Evolutionary conservation across 1,140 invertebrate genomes (phyloP).

Genomic region (Camponotus pennsylvanicus): DNA sequence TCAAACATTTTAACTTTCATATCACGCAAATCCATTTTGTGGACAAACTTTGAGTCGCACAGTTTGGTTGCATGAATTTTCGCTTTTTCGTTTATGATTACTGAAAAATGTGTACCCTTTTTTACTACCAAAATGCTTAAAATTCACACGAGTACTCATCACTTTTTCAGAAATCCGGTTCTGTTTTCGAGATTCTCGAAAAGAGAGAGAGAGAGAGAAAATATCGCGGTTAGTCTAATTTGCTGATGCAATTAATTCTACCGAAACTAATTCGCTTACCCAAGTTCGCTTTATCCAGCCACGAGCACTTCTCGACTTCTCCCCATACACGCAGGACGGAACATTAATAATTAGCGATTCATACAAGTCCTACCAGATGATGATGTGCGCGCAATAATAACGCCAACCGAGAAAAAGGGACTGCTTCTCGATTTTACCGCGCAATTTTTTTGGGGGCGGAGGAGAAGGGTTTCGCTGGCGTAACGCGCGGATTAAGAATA

Average conservation of each 20-base stretch:
- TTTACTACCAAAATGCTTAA: not conserved
- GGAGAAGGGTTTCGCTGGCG: not conserved
- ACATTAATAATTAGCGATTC: slow-evolving; percentile 73
- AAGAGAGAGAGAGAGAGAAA: slow-evolving; percentile 50
- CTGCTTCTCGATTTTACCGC: slow-evolving; percentile 9
- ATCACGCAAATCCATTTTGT: not conserved
- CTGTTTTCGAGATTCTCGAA: slow-evolving; percentile 9
- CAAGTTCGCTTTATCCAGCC: slow-evolving; percentile 78
- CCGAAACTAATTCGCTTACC: slow-evolving; percentile 81
- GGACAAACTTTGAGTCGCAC: not conserved
- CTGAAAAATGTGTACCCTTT: not conserved
- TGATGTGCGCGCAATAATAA: not conserved
- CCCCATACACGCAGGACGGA: slow-evolving; percentile 36
- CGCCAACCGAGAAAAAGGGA: not conserved
- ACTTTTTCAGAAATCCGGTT: not conserved
- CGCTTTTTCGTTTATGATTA: not conserved
- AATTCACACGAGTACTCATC: slow-evolving; percentile 24
- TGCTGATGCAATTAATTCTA: slow-evolving; percentile 80
- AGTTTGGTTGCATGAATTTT: not conserved
- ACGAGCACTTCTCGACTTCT: slow-evolving; percentile 28
- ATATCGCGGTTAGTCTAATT: slow-evolving; percentile 75
- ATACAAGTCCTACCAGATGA: not conserved
- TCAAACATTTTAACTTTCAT: not conserved
- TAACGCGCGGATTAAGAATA: slow-evolving; percentile 13
- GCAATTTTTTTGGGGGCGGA: not conserved